Evolutionary conservation across 2,113 vertebrate species (phyloP).

Genomic region (Tinamus guttatus): DNA sequence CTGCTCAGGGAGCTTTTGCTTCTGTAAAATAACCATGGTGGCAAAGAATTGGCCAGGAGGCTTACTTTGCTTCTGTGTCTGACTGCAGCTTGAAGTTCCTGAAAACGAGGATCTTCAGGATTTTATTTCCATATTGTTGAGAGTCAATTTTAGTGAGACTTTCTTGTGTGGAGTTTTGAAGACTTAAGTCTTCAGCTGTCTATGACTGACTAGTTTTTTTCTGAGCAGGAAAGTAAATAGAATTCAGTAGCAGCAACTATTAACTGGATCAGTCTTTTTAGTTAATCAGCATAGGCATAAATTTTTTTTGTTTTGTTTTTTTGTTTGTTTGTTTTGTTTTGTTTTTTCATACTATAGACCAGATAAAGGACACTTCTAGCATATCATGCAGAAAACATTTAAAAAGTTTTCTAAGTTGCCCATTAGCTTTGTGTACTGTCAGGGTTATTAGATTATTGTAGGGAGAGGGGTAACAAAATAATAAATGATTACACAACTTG

Average conservation of each 20-base stretch:
- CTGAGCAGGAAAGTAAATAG: not conserved
- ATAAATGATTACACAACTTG: constrained; percentile 20
- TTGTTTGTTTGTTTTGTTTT: not conserved
- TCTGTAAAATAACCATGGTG: not conserved
- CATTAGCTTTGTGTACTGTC: not conserved
- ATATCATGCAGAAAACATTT: not conserved
- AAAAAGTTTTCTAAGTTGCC: not conserved
- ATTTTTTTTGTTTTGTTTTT: not conserved
- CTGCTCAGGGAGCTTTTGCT: not conserved
- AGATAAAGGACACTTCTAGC: not conserved
- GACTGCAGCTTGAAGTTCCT: not conserved
- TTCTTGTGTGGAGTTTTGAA: not conserved
- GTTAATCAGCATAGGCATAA: not conserved
- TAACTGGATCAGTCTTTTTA: not conserved
- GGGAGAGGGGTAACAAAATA: not conserved
- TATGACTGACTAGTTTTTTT: not conserved
- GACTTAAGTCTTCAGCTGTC: not conserved
- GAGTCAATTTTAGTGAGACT: not conserved
- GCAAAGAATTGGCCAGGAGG: not conserved
- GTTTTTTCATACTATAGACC: not conserved
- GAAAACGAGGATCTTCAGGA: not conserved
- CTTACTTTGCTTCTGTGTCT: not conserved
- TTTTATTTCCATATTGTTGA: not conserved
- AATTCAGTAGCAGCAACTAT: not conserved
- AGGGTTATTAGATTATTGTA: not conserved